Base-by-base conservation (phyloP, 2,113 vertebrate species). In the Erpornis zantholeuca region DNA sequence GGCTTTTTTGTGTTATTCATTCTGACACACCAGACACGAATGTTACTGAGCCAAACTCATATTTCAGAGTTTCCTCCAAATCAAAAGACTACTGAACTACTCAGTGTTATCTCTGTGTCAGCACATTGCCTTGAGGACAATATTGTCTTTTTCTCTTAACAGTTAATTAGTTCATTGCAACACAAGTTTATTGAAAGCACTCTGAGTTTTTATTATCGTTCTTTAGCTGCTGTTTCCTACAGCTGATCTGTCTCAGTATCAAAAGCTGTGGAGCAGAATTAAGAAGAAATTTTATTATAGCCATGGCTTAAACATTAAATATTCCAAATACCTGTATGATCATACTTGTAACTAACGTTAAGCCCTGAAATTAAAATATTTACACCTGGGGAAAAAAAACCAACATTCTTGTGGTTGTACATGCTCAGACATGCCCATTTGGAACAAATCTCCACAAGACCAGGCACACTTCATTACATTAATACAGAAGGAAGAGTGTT, bases 141-240 rank as follows among this genome's bases (percentile, higher is more conserved):
- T 63, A 82, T 24, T 76, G 76, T 70, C 80, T 92, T 97, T 93
- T 83, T 77, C 70, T 60, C 78, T 69, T 65, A 84, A 63, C 53
- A 90, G 40, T 94, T 96, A 91, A 96, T 97, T 97, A 96, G 86
- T 80, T 88, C 93, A 75, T 89, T 90, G 78, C 87, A 83, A 88
- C 77, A 82, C 54, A 75, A 80, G 90, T 95, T 94, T 95, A 88
- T 83, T 83, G 92, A 92, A 95, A 95, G 81, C 86, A 88, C 84
- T 94, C 69, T 7, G 23, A 88, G 61, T 91, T 75, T 96, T 96
- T 96, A 93, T 95, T 86, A 96, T 91, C 70, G 71, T 88, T 90
- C 63, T 87, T 94, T 68, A 91, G 68, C 50, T 86, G 75, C 33
- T 80, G 21, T 56, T 96, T 73, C 81, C 64, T 33, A n/a, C 44